A percentile compares a stretch with the other conserved stretches of the same genome.
Evolutionary conservation across 2,888 invertebrate species (phyloP).

Genomic region (Drosophila paracracens): DNA sequence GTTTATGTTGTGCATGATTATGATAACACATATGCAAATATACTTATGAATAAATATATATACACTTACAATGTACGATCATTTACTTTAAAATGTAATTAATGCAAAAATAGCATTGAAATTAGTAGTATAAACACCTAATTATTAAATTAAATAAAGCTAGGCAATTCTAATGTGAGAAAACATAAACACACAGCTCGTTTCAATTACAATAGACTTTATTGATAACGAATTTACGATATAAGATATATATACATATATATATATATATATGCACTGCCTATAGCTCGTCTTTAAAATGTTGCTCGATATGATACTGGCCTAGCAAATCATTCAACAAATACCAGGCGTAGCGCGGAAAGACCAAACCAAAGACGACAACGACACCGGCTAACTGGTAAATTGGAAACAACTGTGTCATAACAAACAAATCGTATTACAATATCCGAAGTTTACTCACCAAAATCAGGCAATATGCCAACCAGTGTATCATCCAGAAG

Average conservation of each 20-base stretch:
- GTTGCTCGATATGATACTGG: conserved; percentile 45
- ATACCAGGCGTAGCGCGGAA: conserved; percentile 51
- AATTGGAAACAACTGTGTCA: not conserved
- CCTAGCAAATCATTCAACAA: conserved; percentile 56
- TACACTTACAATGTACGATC: conserved; percentile 44
- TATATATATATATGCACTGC: conserved; percentile 45
- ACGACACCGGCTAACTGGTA: conserved; percentile 38
- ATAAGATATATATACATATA: not conserved
- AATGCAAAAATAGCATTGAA: conserved; percentile 64
- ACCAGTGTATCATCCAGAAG: conserved; percentile 54
- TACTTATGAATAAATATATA: conserved; percentile 45
- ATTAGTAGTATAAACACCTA: conserved; percentile 76
- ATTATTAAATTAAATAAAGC: conserved; percentile 73
- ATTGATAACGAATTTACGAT: conserved; percentile 20
- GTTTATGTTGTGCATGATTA: conserved; percentile 53
- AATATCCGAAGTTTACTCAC: conserved; percentile 35
- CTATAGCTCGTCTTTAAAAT: conserved; percentile 54
- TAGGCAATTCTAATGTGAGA: conserved; percentile 72
- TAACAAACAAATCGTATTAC: too few relatives aligned
- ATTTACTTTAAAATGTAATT: conserved; percentile 77
- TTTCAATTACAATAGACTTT: conserved; percentile 36
- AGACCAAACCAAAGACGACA: conserved; percentile 54
- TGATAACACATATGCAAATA: conserved; percentile 38
- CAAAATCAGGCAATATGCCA: conserved; percentile 50
- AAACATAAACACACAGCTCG: conserved; percentile 24